phyloP scores from a whole-genome alignment of 2,888 invertebrate species.

The Aphidoletes aphidimyza region DNA sequence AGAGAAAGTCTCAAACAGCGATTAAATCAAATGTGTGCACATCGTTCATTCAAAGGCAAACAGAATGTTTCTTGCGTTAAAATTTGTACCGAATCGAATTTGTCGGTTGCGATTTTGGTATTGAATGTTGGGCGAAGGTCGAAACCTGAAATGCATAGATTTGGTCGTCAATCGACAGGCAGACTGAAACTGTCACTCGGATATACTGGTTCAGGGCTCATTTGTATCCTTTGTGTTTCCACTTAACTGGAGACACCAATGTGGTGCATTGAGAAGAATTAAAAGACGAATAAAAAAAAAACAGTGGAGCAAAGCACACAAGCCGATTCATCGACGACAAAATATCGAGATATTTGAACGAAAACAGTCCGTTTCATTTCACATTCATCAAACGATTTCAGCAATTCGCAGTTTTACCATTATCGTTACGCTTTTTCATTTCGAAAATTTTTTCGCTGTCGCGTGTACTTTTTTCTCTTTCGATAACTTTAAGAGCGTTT shows the following conservation, averaged over 20 bases:
- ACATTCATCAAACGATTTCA: not conserved
- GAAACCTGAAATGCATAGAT: not conserved
- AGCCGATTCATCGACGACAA: not conserved
- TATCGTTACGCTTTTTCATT: constrained; percentile 28
- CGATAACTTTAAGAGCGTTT: not conserved
- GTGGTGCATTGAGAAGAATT: not conserved
- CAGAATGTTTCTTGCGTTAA: not conserved
- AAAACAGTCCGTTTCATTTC: constrained; percentile 22
- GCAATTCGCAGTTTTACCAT: constrained; percentile 8
- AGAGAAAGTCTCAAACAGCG: not conserved
- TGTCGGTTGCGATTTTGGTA: not conserved
- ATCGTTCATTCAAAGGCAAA: not conserved
- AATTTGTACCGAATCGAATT: not conserved
- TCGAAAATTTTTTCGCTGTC: not conserved
- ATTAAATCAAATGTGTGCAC: constrained; percentile 17
- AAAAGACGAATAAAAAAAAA: not conserved
- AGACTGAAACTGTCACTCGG: not conserved
- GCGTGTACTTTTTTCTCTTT: not conserved
- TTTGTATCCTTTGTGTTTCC: constrained; percentile 30
- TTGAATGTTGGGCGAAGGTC: not conserved
- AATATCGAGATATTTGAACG: constrained; percentile 35
- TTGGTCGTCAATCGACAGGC: too few relatives aligned
- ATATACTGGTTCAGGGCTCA: not conserved
- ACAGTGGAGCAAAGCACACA: not conserved
- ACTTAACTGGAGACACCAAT: not conserved